Base-by-base conservation (phyloP, 2,113 vertebrate genomes). In the Corythoichthys haematopterus region DNA sequence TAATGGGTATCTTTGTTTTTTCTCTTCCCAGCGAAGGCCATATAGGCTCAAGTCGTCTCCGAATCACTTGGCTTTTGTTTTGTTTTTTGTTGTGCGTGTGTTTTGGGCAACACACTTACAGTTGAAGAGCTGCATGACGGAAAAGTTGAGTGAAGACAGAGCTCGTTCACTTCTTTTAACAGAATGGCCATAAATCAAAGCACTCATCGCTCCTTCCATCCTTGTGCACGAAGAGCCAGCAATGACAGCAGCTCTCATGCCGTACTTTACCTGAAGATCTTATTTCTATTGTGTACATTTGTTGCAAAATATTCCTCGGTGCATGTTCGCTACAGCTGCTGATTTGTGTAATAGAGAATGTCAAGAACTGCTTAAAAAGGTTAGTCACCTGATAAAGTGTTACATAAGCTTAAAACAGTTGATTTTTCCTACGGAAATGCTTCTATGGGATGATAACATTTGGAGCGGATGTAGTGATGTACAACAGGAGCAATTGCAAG, bases 11-110 rank as follows among this genome's bases (percentile, higher is more conserved):
- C 82, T 72, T 69, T 85, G 67, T 80, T 53, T 62, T 40, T 93
- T 66, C 69, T 61, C 51, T 38, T 94, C 93, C 83, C 93, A 99
- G 97, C 92, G 83, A 94, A 89, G 91, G 91, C 90, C 91, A 90
- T 94, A 93, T 98, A 96, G 95, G 90, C 91, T 87, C 88, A 85
- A 91, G 74, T 90, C 90, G 68, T 38, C 82, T 87, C 74, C 80
- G 76, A 75, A 80, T 86, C 88, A 90, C 92, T 92, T 94, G 93
- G 93, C 81, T 90, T 94, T 43, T 43, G 6, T 43, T 43, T 43
- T 94, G 88, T 94, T 94, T 93, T 89, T 93, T 92, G 93, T 96
- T 93, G 93, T 96, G 95, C 94, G 94, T 98, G 95, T 93, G 93
- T 94, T 90, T 96, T 93, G 91, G 92, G 90, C 92, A 92, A 92